Conservation (phyloP, 2,797 vertebrate genomes). For the Uromys caudimaculatus region DNA sequence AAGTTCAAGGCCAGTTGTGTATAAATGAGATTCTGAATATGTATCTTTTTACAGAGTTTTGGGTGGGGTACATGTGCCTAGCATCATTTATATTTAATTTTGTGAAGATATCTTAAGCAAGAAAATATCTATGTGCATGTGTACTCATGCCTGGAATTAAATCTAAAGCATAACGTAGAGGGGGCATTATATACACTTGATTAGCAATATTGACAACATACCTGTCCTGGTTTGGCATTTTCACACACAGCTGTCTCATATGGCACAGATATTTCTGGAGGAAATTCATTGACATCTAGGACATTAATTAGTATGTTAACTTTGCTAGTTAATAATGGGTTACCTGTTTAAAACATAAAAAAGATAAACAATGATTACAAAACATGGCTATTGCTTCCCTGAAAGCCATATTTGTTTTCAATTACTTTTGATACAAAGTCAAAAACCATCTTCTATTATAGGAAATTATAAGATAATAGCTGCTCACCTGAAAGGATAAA, state of each 20-base stretch:
- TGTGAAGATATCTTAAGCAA: not conserved
- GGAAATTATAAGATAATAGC: not conserved
- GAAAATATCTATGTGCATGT: not conserved
- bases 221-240: slow-evolving; percentile 96
- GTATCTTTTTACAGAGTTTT: not conserved
- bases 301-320: slow-evolving; percentile 96
- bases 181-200: accelerated
- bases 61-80: not conserved
- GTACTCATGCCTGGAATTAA: not conserved
- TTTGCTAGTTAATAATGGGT: slow-evolving; percentile 94
- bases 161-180: not conserved
- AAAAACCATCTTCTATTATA: not conserved
- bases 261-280: slow-evolving; percentile 95
- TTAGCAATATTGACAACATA: slow-evolving; percentile 81
- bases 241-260: slow-evolving; percentile 98
- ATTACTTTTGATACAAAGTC: not conserved
- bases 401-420: not conserved
- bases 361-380: slow-evolving; percentile 48
- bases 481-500: not conserved
- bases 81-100: not conserved
- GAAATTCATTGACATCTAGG: slow-evolving; percentile 98
- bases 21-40: not conserved
- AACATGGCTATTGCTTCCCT: not conserved
- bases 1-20: not conserved
- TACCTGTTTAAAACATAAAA: slow-evolving; percentile 89